Conservation (phyloP, 2,113 vertebrate species). For the Gasterosteus nipponicus region DNA sequence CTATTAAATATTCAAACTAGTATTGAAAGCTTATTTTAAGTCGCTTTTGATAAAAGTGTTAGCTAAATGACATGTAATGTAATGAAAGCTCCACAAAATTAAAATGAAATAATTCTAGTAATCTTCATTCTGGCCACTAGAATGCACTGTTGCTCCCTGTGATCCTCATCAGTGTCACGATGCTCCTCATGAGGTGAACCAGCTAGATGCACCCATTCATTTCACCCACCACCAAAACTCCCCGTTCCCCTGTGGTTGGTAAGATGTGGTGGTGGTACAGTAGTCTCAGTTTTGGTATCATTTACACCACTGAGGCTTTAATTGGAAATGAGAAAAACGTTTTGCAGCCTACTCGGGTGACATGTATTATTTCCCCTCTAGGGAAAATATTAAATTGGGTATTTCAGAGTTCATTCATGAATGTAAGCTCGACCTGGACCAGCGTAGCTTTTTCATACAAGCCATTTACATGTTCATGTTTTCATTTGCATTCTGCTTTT, state of each 20-base stretch:
- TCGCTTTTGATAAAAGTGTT: too few species aligned
- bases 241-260: slow-evolving; percentile 51
- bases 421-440: slow-evolving; percentile 46
- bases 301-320: slow-evolving; percentile 51
- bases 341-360: slow-evolving; percentile 48
- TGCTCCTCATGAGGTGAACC: slow-evolving; percentile 2
- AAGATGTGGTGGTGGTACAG: slow-evolving; percentile 49
- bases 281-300: slow-evolving; percentile 50
- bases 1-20: neutral
- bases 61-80: too few species aligned
- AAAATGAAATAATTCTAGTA: neutral
- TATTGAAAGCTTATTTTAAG: neutral
- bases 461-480: slow-evolving; percentile 40
- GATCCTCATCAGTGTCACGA: slow-evolving; percentile 19
- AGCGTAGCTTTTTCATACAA: slow-evolving; percentile 28
- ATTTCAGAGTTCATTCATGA: slow-evolving; percentile 65
- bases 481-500: slow-evolving; percentile 8
- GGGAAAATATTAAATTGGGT: slow-evolving; percentile 50
- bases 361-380: slow-evolving; percentile 49
- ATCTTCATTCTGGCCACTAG: slow-evolving; percentile 56
- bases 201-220: slow-evolving; percentile 57
- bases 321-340: slow-evolving; percentile 57
- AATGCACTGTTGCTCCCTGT: slow-evolving; percentile 72
- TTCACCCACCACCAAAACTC: slow-evolving; percentile 43
- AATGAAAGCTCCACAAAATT: neutral